These are phyloP conservation scores for Loripinus fragilis DNA, from an alignment of 2,888 invertebrate species.

Conservation along the genomic window DNA sequence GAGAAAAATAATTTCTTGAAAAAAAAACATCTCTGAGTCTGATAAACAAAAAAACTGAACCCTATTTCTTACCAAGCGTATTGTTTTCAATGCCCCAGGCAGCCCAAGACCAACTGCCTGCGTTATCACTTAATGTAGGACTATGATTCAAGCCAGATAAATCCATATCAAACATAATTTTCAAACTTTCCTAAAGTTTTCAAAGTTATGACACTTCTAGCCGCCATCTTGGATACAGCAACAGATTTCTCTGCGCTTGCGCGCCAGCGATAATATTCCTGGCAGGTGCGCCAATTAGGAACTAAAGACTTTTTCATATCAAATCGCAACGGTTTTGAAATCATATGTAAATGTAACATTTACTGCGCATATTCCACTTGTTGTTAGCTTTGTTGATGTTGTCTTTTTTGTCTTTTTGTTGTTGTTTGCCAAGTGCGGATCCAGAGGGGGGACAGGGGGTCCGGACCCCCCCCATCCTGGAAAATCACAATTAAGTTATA, in stretches of 20 bases:
- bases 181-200: neutral
- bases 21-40: no score
- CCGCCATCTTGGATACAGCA: conserved; percentile 15
- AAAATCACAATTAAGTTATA: no score
- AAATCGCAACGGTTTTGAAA: neutral
- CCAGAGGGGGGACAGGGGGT: no score
- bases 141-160: conserved; percentile 69
- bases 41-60: no score
- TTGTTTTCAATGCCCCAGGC: conserved; percentile 7
- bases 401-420: no score
- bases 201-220: neutral
- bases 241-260: neutral
- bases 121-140: conserved; percentile 71
- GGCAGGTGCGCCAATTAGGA: conserved; percentile 8
- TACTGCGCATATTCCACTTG: no score
- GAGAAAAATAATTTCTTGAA: no score
- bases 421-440: no score
- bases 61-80: neutral
- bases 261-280: neutral
- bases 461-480: no score
- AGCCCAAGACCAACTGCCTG: conserved; percentile 68
- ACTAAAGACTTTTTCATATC: neutral
- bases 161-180: conserved; percentile 1
- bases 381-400: no score
- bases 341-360: no score